Evolutionary conservation across 2,888 invertebrate species (phyloP).

Genomic region (Drosophila paramelanica): DNA sequence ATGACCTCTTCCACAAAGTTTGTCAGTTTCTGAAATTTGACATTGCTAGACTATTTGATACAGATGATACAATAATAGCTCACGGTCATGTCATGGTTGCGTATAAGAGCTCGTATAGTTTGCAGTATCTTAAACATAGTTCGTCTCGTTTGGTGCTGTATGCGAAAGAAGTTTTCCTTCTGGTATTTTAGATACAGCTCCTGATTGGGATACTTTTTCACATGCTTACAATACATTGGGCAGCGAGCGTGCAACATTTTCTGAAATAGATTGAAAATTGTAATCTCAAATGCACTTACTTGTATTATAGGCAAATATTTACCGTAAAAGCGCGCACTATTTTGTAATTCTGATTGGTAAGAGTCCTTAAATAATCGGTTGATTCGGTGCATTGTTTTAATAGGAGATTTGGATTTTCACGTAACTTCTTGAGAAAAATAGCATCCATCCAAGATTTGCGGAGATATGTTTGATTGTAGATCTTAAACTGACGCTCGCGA

Average conservation of each 20-base stretch:
- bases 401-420: slow-evolving; percentile 64
- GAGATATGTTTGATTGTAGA: slow-evolving; percentile 81
- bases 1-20: slow-evolving; percentile 79
- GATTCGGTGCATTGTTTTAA: slow-evolving; percentile 65
- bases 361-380: slow-evolving; percentile 54
- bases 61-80: not conserved
- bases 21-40: slow-evolving; percentile 67
- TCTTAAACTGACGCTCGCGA: slow-evolving; percentile 72
- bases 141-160: slow-evolving; percentile 82
- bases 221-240: slow-evolving; percentile 76
- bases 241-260: slow-evolving; percentile 83
- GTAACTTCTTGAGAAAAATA: slow-evolving; percentile 69
- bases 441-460: slow-evolving; percentile 79
- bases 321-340: slow-evolving; percentile 74
- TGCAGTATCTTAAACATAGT: slow-evolving; percentile 80
- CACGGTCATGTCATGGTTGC: slow-evolving; percentile 20
- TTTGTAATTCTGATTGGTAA: slow-evolving; percentile 67
- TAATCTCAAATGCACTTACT: not conserved
- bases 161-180: slow-evolving; percentile 73
- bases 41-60: not conserved
- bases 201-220: slow-evolving; percentile 61
- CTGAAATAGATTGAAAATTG: slow-evolving; percentile 38
- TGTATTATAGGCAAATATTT: not conserved
- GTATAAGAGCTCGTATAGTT: slow-evolving; percentile 67
- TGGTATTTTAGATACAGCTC: slow-evolving; percentile 51